Evolutionary conservation across 2,113 vertebrate species (phyloP).

Genomic region (Salvelinus namaycush): DNA sequence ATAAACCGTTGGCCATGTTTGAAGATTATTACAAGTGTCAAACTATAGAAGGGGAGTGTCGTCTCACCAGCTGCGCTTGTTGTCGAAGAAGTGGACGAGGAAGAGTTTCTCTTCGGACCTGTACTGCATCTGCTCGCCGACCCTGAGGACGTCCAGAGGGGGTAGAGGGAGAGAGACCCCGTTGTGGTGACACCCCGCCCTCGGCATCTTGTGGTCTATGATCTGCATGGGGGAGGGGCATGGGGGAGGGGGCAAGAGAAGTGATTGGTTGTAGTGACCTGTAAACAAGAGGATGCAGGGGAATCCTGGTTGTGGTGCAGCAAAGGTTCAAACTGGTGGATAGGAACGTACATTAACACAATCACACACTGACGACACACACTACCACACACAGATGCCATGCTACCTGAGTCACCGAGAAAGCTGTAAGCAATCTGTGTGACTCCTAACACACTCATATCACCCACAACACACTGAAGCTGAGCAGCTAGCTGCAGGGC

Average conservation of each 20-base stretch:
- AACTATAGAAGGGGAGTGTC: background rate
- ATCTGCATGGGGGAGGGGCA: constrained; percentile 74
- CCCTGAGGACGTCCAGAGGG: constrained; percentile 86
- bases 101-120: constrained; percentile 94
- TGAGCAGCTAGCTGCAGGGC: background rate
- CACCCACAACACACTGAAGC: constrained; percentile 30
- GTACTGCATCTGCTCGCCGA: constrained; percentile 96
- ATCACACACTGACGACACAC: background rate
- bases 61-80: constrained; percentile 93
- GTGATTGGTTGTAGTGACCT: background rate
- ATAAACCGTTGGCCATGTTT: no score
- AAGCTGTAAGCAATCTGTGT: constrained; percentile 28
- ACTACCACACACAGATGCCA: constrained; percentile 37
- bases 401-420: constrained; percentile 13
- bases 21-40: no score
- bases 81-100: constrained; percentile 94
- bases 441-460: constrained; percentile 28
- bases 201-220: constrained; percentile 86
- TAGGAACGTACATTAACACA: background rate
- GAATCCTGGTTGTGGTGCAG: background rate
- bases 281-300: background rate
- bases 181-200: constrained; percentile 80
- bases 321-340: background rate
- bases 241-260: background rate
- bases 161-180: constrained; percentile 79